Conservation (phyloP, 2,797 vertebrate species). For the Trichosurus vulpecula region DNA sequence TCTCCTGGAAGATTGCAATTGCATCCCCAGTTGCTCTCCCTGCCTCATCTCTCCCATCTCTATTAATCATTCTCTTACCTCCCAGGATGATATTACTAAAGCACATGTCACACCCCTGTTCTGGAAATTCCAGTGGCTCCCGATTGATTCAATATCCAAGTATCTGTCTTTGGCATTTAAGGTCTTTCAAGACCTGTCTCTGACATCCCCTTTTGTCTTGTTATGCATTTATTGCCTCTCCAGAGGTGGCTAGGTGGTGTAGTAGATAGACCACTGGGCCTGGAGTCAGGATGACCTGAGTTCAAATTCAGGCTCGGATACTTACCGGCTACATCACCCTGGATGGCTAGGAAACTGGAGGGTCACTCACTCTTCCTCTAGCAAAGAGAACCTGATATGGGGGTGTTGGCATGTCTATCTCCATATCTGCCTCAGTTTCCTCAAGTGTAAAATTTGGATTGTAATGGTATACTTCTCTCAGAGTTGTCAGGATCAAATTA, state of each 20-base stretch:
- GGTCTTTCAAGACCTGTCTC: background rate
- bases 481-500: background rate
- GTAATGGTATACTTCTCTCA: background rate
- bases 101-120: background rate
- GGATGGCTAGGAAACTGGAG: background rate
- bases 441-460: background rate
- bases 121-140: background rate
- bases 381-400: background rate
- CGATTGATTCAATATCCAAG: background rate
- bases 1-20: background rate
- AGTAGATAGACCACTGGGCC: background rate
- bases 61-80: background rate
- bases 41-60: background rate
- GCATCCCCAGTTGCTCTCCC: background rate
- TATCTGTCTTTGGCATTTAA: background rate
- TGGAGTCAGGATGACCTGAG: background rate
- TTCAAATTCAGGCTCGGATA: background rate
- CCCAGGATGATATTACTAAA: background rate
- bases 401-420: background rate
- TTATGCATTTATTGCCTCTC: background rate
- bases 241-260: background rate
- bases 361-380: background rate
- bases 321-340: background rate
- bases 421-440: background rate
- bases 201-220: background rate